Evolutionary conservation across 2,113 vertebrate genomes (phyloP), one percentile per base, ranked within the genome.

Genomic region (Ahaetulla prasina): DNA sequence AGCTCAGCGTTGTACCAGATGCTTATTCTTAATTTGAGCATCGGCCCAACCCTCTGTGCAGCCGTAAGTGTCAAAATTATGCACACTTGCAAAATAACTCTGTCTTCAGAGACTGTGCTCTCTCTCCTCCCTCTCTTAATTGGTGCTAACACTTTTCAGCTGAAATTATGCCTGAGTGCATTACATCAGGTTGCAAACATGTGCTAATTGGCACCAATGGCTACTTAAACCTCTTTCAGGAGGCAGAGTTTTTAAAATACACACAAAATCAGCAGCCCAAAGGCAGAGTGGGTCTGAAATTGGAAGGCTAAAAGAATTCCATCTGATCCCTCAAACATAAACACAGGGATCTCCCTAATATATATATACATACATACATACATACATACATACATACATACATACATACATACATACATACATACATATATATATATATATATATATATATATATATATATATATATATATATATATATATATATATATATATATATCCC

Each of bases 41-140:
- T 52, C 14, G 16, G 5, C 55, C 60, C 35, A 52, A 39, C 30
- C 18, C 85, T 53, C 45, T 27, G 55, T 10, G 14, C 43, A 87
- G 47, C 43, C n/a, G 55, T 53, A 27, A 88, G 85, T 88, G 91
- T 87, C 47, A 88, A 85, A 92, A 92, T 92, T 53, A 74, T 43
- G 85, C 91, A 92, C 39, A 47, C 68, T 88, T 87, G 85, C 91
- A 68, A 92, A 88, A 92, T 88, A 53, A 74, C 85, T 43, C 85
- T 18, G n/a, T 30, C 91, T 91, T 55, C 91, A 87, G 91, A 63
- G 91, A 87, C 47, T 35, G 18, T 3, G 4, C 55, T 3, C 27
- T 53, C 47, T 22, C 22, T 27, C 55, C 25, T 30, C 45, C 63
- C 85, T 25, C 47, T 25, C 57, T 30, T 85, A 74, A 85, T 74